phyloP scores from a whole-genome alignment of 1,140 invertebrate genomes.

The Saccostrea echinata region DNA sequence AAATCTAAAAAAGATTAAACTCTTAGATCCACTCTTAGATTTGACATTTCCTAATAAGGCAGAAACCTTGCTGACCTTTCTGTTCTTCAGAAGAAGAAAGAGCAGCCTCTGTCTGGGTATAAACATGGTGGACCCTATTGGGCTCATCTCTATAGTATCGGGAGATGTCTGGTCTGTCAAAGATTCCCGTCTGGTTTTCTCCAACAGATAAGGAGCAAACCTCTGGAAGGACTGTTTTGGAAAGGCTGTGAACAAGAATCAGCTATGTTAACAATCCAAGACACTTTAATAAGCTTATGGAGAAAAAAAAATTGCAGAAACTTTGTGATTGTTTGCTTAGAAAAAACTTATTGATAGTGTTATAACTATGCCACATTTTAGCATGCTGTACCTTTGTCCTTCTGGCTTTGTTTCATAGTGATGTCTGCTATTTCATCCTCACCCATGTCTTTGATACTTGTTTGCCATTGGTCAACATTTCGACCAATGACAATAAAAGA shows the following conservation, averaged over 20 bases:
- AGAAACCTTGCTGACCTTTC: slow-evolving; percentile 81
- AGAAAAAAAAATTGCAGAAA: no score
- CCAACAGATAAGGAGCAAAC: slow-evolving; percentile 58
- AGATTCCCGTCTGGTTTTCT: slow-evolving; percentile 20
- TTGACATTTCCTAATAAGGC: no score
- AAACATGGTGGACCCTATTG: slow-evolving; percentile 75
- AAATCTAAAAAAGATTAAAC: no score
- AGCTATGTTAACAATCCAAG: no score
- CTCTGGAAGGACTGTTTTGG: slow-evolving; percentile 67
- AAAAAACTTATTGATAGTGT: no score
- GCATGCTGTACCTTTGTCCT: not conserved
- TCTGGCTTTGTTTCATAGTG: slow-evolving; percentile 11
- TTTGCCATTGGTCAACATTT: slow-evolving; percentile 85
- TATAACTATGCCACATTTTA: not conserved
- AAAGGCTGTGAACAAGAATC: slow-evolving; percentile 53
- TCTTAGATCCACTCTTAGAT: no score
- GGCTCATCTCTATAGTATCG: not conserved
- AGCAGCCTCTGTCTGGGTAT: slow-evolving; percentile 87
- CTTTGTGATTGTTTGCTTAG: no score
- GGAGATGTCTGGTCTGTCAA: slow-evolving; percentile 24
- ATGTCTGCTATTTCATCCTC: slow-evolving; percentile 57
- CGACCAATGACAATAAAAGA: slow-evolving; percentile 83
- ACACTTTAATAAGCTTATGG: no score
- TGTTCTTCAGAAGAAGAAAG: slow-evolving; percentile 83
- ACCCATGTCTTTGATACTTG: slow-evolving; percentile 66